Evolutionary conservation across 1,140 invertebrate genomes (phyloP).

Genomic region (Papilio machaon): DNA sequence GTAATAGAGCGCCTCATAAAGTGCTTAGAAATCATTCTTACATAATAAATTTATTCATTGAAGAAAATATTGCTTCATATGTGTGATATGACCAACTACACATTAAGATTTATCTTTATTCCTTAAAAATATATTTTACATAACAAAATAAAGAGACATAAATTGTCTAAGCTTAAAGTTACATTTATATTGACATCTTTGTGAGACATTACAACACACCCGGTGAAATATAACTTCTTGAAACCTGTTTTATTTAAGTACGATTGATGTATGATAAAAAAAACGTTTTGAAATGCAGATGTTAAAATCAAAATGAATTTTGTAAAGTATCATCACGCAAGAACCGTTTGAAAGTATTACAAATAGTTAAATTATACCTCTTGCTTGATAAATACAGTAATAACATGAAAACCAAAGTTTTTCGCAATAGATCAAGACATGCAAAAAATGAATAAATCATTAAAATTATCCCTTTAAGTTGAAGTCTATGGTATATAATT

Average conservation of each 20-base stretch:
- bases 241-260: no score
- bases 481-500: conserved; percentile 22
- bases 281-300: no score
- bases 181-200: no score
- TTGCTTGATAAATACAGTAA: conserved; percentile 3
- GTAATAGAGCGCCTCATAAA: neutral
- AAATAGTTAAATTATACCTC: neutral
- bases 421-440: neutral
- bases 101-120: no score
- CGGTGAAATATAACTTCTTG: no score
- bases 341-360: neutral
- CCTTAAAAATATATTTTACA: no score
- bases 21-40: neutral
- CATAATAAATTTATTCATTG: neutral
- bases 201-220: no score
- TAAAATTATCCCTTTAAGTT: conserved; percentile 4
- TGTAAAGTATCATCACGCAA: neutral
- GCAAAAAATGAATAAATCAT: conserved; percentile 13
- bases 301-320: neutral
- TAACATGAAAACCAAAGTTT: neutral
- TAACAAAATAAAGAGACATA: no score
- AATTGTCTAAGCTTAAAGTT: no score
- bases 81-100: no score
- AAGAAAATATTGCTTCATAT: neutral
- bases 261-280: no score